Conservation (phyloP, 2,113 vertebrate genomes). For the Corydoras sp. region DNA sequence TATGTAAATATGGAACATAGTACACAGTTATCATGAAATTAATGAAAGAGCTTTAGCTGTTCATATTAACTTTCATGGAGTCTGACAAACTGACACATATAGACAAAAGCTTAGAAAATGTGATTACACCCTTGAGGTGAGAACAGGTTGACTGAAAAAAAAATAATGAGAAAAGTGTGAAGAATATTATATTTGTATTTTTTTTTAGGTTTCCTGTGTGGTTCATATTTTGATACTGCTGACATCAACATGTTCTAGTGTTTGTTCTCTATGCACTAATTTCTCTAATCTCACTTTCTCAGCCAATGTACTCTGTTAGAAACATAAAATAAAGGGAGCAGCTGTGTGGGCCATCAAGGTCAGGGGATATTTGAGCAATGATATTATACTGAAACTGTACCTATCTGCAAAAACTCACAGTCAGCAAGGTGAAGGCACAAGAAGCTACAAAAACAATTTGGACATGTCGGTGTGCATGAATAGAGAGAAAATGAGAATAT, state of each 20-base stretch:
- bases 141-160: conserved; percentile 31
- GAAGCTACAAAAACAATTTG: conserved; percentile 33
- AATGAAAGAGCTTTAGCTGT: no score
- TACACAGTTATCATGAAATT: no score
- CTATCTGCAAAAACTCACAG: conserved; percentile 48
- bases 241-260: conserved; percentile 64
- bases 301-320: background rate
- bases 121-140: conserved; percentile 57
- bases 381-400: conserved; percentile 60
- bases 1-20: no score
- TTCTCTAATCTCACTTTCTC: background rate
- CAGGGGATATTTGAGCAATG: conserved; percentile 57
- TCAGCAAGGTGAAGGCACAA: conserved; percentile 41
- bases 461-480: conserved; percentile 28
- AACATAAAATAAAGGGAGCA: conserved; percentile 34
- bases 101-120: conserved; percentile 59
- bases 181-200: conserved; percentile 34
- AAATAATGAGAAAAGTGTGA: conserved; percentile 35
- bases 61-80: conserved; percentile 40
- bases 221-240: conserved; percentile 59
- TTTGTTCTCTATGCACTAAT: conserved; percentile 35
- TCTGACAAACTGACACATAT: conserved; percentile 56
- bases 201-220: conserved; percentile 35
- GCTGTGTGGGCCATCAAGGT: conserved; percentile 55
- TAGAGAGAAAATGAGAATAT: background rate